Evolutionary conservation across 1,140 invertebrate genomes (phyloP).

Genomic region (Drosophila virilis): DNA sequence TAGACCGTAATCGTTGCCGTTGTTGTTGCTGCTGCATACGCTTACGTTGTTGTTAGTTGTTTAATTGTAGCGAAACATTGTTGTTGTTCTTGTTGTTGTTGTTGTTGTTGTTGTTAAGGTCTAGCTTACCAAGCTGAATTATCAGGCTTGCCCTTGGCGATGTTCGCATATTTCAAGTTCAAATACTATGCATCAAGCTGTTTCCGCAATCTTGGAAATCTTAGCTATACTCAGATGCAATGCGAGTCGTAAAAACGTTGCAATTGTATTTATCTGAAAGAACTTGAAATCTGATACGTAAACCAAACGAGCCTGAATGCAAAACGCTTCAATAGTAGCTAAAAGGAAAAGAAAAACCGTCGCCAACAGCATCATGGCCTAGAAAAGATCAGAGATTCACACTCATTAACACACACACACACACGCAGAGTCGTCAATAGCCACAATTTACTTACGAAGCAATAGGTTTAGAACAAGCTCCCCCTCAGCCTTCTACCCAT

Average conservation of each 20-base stretch:
- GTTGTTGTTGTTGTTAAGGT: constrained; percentile 76
- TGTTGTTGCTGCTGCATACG: constrained; percentile 57
- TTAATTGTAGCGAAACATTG: constrained; percentile 81
- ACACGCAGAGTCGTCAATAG: constrained; percentile 38
- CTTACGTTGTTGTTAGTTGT: constrained; percentile 82
- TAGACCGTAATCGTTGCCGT: constrained; percentile 10
- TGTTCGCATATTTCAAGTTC: constrained; percentile 2
- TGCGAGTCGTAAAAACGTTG: neutral
- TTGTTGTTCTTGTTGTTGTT: constrained; percentile 63
- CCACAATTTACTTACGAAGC: constrained; percentile 48
- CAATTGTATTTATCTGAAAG: no score
- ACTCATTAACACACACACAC: constrained; percentile 28
- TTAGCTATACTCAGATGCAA: no score
- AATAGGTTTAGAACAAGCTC: constrained; percentile 62
- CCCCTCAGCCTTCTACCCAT: constrained; percentile 39
- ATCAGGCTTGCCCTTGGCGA: constrained; percentile 17
- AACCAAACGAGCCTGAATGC: constrained; percentile 36
- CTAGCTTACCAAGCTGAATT: constrained; percentile 69
- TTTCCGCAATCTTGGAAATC: neutral
- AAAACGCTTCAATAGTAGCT: constrained; percentile 77
- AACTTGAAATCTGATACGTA: constrained; percentile 20
- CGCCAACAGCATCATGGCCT: constrained; percentile 43
- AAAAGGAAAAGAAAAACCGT: constrained; percentile 39
- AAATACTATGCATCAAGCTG: neutral
- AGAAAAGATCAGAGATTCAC: constrained; percentile 17